Percentiles rank a stretch among this genome's conserved stretches.
Conservation (phyloP, 1,140 invertebrate genomes). For the Ridgeia piscesae region DNA sequence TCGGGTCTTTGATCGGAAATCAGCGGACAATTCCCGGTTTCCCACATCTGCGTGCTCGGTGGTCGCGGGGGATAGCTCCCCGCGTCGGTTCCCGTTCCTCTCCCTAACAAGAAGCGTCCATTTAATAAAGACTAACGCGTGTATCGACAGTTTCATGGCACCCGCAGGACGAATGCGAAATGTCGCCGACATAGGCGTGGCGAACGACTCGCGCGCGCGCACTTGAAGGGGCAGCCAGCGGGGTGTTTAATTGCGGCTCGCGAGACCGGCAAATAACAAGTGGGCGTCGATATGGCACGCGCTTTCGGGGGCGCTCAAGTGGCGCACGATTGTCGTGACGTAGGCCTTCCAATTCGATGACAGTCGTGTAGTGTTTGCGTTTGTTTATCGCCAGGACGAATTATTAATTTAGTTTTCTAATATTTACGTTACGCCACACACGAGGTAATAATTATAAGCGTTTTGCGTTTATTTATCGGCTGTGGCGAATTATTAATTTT, state of each 20-base stretch:
- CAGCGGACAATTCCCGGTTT: background rate
- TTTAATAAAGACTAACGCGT: background rate
- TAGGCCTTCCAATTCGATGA: background rate
- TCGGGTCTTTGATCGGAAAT: background rate
- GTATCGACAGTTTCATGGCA: background rate
- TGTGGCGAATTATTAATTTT: too few species aligned
- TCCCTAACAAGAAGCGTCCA: background rate
- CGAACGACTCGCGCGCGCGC: background rate
- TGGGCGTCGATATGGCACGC: background rate
- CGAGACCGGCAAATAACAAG: background rate
- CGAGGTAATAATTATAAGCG: too few species aligned
- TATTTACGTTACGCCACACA: too few species aligned
- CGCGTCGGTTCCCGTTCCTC: background rate
- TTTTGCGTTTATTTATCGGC: too few species aligned
- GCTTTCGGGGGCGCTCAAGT: background rate
- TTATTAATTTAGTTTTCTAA: too few species aligned
- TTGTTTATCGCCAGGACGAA: too few species aligned
- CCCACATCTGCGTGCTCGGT: background rate
- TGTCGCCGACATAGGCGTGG: background rate
- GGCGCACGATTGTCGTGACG: background rate
- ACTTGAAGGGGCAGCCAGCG: background rate
- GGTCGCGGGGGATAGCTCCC: background rate
- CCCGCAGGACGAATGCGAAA: background rate
- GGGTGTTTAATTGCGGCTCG: background rate
- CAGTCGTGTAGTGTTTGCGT: too few species aligned